Evolutionary conservation across 2,888 invertebrate genomes (phyloP).

Genomic region (Cephus pygmeus): DNA sequence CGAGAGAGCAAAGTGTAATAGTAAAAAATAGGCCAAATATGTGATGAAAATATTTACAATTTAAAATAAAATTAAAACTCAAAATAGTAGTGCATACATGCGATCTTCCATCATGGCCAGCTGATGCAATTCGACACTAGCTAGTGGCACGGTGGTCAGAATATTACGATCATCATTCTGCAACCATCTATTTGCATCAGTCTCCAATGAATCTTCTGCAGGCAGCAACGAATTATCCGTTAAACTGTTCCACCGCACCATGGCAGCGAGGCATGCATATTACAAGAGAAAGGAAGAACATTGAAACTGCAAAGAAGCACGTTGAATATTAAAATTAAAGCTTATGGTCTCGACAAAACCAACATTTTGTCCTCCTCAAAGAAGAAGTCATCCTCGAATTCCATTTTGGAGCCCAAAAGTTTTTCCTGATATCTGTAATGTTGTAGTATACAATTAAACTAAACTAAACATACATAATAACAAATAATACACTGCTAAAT

Average conservation of each 20-base stretch:
- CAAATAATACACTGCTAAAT: not conserved
- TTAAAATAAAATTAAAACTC: conserved; percentile 19
- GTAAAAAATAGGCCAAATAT: conserved; percentile 26
- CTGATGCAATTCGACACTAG: conserved; percentile 47
- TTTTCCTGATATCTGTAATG: not conserved
- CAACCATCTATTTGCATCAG: conserved; percentile 12
- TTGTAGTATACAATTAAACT: not conserved
- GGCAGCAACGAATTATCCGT: conserved; percentile 32
- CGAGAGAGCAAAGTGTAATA: conserved; percentile 29
- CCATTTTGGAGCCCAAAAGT: conserved; percentile 40
- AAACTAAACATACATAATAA: not conserved
- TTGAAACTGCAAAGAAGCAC: conserved; percentile 39
- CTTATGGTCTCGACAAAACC: conserved; percentile 39
- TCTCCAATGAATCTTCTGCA: conserved; percentile 1
- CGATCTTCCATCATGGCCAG: conserved; percentile 61
- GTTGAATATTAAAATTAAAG: conserved; percentile 25
- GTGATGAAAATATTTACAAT: conserved; percentile 19
- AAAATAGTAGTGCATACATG: conserved; percentile 60
- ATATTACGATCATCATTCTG: conserved; percentile 9
- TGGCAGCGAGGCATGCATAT: conserved; percentile 54
- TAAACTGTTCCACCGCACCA: conserved; percentile 46
- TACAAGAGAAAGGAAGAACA: conserved; percentile 51
- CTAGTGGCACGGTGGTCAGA: conserved; percentile 43
- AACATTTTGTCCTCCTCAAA: conserved; percentile 65
- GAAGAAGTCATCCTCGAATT: conserved; percentile 63